Base-by-base conservation (phyloP, 2,888 invertebrate genomes). In the Tortrix viridana region DNA sequence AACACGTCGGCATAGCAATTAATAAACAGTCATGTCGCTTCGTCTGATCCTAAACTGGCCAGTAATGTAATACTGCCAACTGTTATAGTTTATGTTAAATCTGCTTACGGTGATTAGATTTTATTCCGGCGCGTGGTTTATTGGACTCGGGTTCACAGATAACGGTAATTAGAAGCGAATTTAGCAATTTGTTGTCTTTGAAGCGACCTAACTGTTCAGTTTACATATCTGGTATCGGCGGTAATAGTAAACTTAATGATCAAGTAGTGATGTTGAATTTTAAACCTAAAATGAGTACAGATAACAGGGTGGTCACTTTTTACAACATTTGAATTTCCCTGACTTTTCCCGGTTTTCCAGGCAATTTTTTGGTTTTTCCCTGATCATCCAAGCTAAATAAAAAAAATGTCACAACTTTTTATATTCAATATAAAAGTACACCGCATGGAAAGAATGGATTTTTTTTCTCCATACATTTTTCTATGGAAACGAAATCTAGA, bases 21-120 rank as follows among this genome's bases (percentile, higher is more conserved):
- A 38, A 38, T 38, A 14, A 38, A 38, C 38, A 38, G 38, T 38
- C 38, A 38, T 38, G 38, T 38, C 38, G 38, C 38, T 38, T 38
- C 38, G n/a, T 3, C 38, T 12, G n/a, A 38, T 4, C 38, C 38
- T 14, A 38, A 38, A 12, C 12, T 38, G 12, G 38, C 38, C 6
- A 12, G 12, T 14, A 38, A 26, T 5, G 6, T 26, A 26, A 5
- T 26, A 26, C 6, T 26, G 6, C 26, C 26, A 5, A 26, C 26
- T 26, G 26, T 26, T 26, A 26, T 26, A 5, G 26, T 26, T 26
- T 26, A 26, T 6, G 26, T 26, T 4, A 2, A 38, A 38, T 38
- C 38, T 38, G n/a, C 14, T 38, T 38, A 38, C 38, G 38, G 38
- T 38, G n/a, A 38, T 38, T 38, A 38, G n/a, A n/a, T n/a, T n/a